phyloP scores from a whole-genome alignment of 2,888 invertebrate species.

The Luperina nickerlii region DNA sequence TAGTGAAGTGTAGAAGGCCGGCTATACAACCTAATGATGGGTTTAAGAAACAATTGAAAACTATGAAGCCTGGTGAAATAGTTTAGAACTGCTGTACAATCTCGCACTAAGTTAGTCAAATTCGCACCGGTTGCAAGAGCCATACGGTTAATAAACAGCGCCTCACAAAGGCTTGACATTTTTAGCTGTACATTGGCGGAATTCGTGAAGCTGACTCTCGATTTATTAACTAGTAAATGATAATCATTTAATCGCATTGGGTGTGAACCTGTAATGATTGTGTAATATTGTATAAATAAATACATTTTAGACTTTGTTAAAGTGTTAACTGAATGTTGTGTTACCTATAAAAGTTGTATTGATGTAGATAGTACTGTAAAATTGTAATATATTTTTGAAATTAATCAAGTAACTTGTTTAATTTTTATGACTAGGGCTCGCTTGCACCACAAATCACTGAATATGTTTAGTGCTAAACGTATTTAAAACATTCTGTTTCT shows the following conservation, averaged over 20 bases:
- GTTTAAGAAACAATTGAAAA: constrained; percentile 92
- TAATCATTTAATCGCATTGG: too few species aligned
- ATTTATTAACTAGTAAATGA: too few species aligned
- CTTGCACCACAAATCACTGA: too few species aligned
- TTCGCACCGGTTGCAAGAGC: too few species aligned
- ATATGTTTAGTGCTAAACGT: neutral
- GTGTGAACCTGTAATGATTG: too few species aligned
- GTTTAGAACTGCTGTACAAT: constrained; percentile 53
- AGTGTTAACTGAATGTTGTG: constrained; percentile 37
- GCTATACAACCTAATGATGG: constrained; percentile 95
- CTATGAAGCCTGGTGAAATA: constrained; percentile 71
- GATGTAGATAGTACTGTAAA: constrained; percentile 31
- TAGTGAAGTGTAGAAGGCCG: constrained; percentile 92
- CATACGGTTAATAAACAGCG: too few species aligned
- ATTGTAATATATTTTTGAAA: constrained; percentile 27
- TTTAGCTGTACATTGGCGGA: too few species aligned
- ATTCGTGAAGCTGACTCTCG: too few species aligned
- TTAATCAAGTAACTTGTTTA: neutral
- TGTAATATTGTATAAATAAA: too few species aligned
- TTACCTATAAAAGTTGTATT: constrained; percentile 14
- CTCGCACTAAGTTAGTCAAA: too few species aligned
- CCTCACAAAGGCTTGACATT: too few species aligned
- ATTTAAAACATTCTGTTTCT: neutral
- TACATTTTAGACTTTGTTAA: constrained; percentile 13
- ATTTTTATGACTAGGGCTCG: neutral